phyloP scores from a whole-genome alignment of 2,113 vertebrate species.

The Cryptomyrus ogoouensis region DNA sequence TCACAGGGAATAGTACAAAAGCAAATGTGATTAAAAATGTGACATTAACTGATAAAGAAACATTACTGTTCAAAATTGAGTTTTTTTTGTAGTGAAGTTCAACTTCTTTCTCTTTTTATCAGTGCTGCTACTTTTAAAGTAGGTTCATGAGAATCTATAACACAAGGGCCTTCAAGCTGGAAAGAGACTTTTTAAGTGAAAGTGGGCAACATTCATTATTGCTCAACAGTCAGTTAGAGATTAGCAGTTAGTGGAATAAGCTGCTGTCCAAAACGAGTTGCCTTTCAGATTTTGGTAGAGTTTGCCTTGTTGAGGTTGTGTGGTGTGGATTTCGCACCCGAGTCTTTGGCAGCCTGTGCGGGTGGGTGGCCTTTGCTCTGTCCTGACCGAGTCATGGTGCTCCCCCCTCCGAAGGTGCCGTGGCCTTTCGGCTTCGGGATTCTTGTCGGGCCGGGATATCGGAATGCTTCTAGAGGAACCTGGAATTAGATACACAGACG shows the following conservation, averaged over 20 bases:
- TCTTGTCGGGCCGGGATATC: slow-evolving; percentile 65
- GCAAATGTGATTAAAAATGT: background rate
- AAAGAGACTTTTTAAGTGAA: background rate
- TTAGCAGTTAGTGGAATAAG: background rate
- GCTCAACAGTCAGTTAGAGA: background rate
- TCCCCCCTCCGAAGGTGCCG: slow-evolving; percentile 54
- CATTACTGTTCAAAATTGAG: background rate
- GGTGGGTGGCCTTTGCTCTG: slow-evolving; percentile 29
- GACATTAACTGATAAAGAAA: background rate
- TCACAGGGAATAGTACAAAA: background rate
- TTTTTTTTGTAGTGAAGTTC: background rate
- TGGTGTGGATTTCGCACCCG: slow-evolving; percentile 9
- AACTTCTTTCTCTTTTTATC: background rate
- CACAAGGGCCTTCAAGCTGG: background rate
- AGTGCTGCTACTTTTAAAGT: background rate
- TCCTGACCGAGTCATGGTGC: slow-evolving; percentile 31
- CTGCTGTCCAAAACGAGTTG: background rate
- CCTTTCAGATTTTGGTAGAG: slow-evolving; percentile 16
- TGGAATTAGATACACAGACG: slow-evolving; percentile 43
- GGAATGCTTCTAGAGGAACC: slow-evolving; percentile 72
- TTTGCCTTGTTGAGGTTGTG: slow-evolving; percentile 50
- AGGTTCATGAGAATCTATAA: background rate
- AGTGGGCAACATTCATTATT: background rate
- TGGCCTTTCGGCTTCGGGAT: slow-evolving; percentile 79
- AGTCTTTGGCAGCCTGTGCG: slow-evolving; percentile 28